Evolutionary conservation across 2,797 vertebrate genomes (phyloP).

Genomic region (Cryptoprocta ferox): DNA sequence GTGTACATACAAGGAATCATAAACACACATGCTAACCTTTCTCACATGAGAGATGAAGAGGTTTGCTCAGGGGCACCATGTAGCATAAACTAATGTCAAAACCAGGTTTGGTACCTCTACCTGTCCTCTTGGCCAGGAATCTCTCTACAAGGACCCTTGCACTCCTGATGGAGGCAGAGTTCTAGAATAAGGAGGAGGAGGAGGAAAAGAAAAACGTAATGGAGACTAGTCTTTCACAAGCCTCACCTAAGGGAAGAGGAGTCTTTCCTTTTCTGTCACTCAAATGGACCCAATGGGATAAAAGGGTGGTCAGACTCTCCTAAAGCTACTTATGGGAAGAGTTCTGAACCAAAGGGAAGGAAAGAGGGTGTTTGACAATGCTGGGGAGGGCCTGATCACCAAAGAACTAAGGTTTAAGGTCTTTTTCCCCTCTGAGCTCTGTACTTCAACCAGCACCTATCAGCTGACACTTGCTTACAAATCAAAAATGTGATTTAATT

Average conservation of each 20-base stretch:
- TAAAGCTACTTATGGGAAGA: neutral
- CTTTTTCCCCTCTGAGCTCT: slow-evolving; percentile 25
- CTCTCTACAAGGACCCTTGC: neutral
- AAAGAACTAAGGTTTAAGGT: neutral
- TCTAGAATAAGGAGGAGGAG: neutral
- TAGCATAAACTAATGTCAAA: neutral
- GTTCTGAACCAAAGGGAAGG: neutral
- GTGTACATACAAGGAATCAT: neutral
- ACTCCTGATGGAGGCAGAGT: neutral
- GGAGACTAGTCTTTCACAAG: neutral
- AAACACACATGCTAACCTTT: neutral
- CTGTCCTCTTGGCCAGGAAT: neutral
- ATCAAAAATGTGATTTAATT: slow-evolving; percentile 54
- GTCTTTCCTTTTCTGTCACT: neutral
- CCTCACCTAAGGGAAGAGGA: neutral
- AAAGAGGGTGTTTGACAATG: neutral
- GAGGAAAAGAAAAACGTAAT: neutral
- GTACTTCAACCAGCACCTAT: neutral
- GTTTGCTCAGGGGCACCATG: neutral
- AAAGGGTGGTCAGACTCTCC: neutral
- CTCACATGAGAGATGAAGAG: neutral
- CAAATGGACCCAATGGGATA: neutral
- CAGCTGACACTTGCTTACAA: slow-evolving; percentile 35
- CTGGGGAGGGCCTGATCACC: neutral
- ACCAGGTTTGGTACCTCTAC: neutral